Conservation (phyloP, 2,888 invertebrate species). For the Escarpia spicata region DNA sequence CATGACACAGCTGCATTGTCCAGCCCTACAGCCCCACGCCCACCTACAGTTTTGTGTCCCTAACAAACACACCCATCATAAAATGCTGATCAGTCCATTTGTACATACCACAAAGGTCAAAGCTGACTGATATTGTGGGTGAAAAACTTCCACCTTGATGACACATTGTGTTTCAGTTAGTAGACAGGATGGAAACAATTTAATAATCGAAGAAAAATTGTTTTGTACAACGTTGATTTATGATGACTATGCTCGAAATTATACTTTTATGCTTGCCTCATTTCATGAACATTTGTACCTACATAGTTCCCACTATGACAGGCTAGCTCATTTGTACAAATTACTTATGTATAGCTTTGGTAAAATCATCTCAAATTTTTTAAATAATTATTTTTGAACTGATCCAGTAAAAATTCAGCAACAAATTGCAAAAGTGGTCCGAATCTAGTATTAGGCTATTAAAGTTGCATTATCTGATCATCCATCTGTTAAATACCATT, state of each 20-base stretch:
- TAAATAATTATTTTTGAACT: no score
- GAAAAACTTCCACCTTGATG: not conserved
- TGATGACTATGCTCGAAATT: not conserved
- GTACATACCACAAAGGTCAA: not conserved
- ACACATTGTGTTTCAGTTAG: not conserved
- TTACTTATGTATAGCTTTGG: no score
- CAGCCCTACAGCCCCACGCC: not conserved
- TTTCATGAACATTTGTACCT: no score
- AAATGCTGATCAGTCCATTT: not conserved
- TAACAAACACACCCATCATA: not conserved
- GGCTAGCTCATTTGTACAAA: no score
- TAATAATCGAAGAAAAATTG: not conserved
- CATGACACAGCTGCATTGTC: slow-evolving; percentile 1
- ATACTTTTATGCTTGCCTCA: no score
- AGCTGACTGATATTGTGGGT: not conserved
- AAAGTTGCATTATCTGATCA: no score
- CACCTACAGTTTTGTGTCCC: not conserved
- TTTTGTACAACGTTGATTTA: not conserved
- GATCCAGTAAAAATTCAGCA: no score
- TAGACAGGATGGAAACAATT: not conserved
- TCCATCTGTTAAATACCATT: no score
- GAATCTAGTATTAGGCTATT: no score
- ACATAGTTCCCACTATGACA: no score
- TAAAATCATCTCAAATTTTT: no score
- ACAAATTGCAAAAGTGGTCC: no score